Conservation (phyloP, 2,888 invertebrate genomes). For the Tiliacea citrago region DNA sequence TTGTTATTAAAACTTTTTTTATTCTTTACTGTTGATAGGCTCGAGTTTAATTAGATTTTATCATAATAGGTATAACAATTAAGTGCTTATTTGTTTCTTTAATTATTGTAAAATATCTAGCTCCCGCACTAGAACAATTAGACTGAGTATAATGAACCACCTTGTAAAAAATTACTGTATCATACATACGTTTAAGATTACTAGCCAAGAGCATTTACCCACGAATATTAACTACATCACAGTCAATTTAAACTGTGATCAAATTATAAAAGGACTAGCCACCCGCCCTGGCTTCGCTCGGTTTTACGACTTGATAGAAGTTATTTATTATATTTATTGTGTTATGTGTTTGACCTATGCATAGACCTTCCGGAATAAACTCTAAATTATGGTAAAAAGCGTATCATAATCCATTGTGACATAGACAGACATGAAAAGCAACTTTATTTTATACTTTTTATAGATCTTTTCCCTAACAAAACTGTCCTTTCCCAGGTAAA, state of each 20-base stretch:
- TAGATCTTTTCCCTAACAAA: not conserved
- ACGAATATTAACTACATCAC: not conserved
- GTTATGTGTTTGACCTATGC: no score
- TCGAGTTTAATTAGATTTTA: not conserved
- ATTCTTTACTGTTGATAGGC: not conserved
- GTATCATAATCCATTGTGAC: not conserved
- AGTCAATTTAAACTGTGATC: not conserved
- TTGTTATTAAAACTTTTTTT: not conserved
- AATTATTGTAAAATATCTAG: conserved; percentile 6
- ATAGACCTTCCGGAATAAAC: not conserved
- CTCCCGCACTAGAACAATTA: not conserved
- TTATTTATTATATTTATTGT: not conserved
- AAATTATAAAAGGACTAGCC: not conserved
- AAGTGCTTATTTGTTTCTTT: not conserved
- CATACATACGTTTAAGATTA: not conserved
- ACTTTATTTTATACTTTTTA: not conserved
- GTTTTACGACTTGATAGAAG: not conserved
- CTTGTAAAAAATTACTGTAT: not conserved
- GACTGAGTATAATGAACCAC: not conserved
- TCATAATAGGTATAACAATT: not conserved
- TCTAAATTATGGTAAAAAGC: not conserved
- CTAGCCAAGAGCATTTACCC: not conserved
- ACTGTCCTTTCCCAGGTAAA: conserved; percentile 77
- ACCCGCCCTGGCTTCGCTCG: not conserved
- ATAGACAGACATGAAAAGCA: not conserved